Evolutionary conservation across 1,140 invertebrate genomes (phyloP).

Genomic region (Daktulosphaira vitifoliae): DNA sequence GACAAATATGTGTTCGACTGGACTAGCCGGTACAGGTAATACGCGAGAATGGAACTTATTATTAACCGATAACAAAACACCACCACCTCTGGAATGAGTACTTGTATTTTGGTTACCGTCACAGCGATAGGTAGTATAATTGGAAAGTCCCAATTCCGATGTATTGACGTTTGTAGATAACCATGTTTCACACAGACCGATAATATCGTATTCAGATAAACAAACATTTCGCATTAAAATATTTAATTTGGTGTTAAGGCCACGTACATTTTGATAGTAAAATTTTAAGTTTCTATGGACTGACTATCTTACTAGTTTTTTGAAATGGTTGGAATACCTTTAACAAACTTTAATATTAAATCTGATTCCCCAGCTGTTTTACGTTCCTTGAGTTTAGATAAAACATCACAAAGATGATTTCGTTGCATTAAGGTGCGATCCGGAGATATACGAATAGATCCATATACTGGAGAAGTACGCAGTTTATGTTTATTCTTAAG

Average conservation of each 20-base stretch:
- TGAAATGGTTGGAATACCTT: conserved; percentile 6
- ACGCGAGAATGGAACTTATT: not conserved
- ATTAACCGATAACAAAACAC: not conserved
- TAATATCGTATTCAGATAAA: not conserved
- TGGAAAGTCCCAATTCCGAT: not conserved
- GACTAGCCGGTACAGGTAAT: not conserved
- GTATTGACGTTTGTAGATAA: not conserved
- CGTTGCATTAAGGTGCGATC: not conserved
- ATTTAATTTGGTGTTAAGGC: not conserved
- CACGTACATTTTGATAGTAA: not conserved
- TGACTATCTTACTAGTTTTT: not conserved
- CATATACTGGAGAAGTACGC: not conserved
- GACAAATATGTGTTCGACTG: not conserved
- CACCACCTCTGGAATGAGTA: not conserved
- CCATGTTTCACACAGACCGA: not conserved
- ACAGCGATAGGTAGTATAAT: not conserved
- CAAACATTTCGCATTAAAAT: not conserved
- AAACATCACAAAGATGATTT: not conserved
- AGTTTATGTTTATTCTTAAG: not conserved
- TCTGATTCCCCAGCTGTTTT: not conserved
- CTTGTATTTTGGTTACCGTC: not conserved
- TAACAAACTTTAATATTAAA: not conserved
- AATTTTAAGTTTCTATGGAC: not conserved
- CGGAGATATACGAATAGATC: not conserved
- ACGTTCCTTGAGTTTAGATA: not conserved